phyloP scores from a whole-genome alignment of 37 sponge, comb jelly and placozoan species.

The Chondrilla cf. caribensis region DNA sequence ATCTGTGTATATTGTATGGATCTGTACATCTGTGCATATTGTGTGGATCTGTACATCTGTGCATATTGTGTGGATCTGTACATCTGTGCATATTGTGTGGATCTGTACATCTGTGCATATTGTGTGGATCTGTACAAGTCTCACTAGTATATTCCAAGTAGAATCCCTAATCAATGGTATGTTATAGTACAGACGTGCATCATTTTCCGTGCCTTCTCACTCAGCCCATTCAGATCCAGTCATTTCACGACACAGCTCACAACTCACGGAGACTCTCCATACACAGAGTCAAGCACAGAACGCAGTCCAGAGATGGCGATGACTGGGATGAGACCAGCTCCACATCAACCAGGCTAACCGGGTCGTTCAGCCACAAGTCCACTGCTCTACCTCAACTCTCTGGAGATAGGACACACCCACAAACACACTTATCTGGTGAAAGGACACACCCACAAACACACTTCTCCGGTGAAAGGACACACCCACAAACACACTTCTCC shows the following conservation, averaged over 20 bases:
- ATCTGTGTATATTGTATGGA: too few species aligned
- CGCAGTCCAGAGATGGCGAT: conserved; percentile 87
- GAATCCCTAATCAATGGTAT: too few species aligned
- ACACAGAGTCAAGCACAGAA: conserved; percentile 28
- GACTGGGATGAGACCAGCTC: conserved; percentile 8
- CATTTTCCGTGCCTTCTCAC: too few species aligned
- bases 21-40: too few species aligned
- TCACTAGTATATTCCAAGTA: too few species aligned
- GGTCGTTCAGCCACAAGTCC: not conserved
- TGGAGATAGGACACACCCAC: not conserved
- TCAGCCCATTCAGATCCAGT: conserved; percentile 42
- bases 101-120: too few species aligned
- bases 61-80: too few species aligned
- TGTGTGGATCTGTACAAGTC: too few species aligned
- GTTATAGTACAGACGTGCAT: too few species aligned
- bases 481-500: conserved; percentile 1
- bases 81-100: too few species aligned
- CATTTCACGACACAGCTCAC: conserved; percentile 91
- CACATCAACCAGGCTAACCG: not conserved
- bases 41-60: too few species aligned
- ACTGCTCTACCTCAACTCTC: not conserved
- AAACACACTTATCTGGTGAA: not conserved
- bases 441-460: not conserved
- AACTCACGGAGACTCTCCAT: conserved; percentile 74
- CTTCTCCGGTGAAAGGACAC: not conserved